Conservation (phyloP, 2,888 invertebrate species). For the Hirtodrosophila duncani region DNA sequence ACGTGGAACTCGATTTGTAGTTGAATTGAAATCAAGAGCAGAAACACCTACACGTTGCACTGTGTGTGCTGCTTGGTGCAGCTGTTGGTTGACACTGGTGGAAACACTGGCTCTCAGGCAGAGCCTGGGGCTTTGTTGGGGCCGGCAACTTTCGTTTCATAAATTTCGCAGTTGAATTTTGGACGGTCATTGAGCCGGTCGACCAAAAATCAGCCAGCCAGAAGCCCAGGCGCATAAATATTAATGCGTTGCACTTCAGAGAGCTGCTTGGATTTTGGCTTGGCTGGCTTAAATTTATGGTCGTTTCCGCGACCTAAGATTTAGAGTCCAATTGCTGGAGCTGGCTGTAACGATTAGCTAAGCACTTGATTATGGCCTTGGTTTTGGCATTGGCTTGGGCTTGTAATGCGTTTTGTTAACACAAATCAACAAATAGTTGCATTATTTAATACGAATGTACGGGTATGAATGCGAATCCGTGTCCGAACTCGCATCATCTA, state of each 20-base stretch:
- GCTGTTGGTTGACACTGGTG: too few relatives aligned
- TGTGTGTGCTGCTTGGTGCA: too few relatives aligned
- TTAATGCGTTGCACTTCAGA: slow-evolving; percentile 68
- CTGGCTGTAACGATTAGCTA: slow-evolving; percentile 15
- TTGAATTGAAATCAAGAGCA: too few relatives aligned
- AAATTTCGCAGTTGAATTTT: slow-evolving; percentile 27
- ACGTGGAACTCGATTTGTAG: too few relatives aligned
- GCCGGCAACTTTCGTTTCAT: slow-evolving; percentile 54
- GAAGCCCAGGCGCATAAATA: slow-evolving; percentile 44
- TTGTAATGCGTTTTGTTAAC: slow-evolving; percentile 56
- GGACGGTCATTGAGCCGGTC: slow-evolving; percentile 60
- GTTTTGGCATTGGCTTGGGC: slow-evolving; percentile 2
- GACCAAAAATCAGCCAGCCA: slow-evolving; percentile 9
- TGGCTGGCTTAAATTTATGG: slow-evolving; percentile 49
- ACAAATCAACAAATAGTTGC: too few relatives aligned
- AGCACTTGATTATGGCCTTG: too few relatives aligned
- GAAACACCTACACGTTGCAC: too few relatives aligned
- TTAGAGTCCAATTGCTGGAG: background rate
- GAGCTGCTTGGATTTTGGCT: slow-evolving; percentile 36
- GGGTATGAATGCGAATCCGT: slow-evolving; percentile 11
- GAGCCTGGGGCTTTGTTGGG: too few relatives aligned
- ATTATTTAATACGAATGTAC: slow-evolving; percentile 51
- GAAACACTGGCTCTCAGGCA: too few relatives aligned
- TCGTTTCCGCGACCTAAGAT: slow-evolving; percentile 54
- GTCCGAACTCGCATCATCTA: slow-evolving; percentile 32